Evolutionary conservation across 2,113 vertebrate genomes (phyloP).

Genomic region (Cyrtonyx montezumae): DNA sequence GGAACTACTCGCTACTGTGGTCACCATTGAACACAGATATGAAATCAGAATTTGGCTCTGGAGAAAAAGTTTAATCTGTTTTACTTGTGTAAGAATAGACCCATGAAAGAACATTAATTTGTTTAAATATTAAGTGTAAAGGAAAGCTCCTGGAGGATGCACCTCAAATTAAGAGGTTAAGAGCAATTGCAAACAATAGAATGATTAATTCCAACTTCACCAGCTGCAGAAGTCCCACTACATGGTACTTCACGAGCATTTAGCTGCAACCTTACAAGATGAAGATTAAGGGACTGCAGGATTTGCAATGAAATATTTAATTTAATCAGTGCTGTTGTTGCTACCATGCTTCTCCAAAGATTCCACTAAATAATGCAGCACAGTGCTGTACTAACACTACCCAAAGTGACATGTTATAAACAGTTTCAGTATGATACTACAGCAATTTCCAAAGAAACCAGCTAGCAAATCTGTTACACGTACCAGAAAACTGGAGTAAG

Average conservation of each 20-base stretch:
- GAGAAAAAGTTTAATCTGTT: neutral
- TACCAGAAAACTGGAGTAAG: neutral
- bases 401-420: neutral
- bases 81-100: neutral
- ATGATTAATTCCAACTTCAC: neutral
- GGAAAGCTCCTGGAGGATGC: neutral
- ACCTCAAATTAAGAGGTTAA: neutral
- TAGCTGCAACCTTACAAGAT: neutral
- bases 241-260: neutral
- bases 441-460: neutral
- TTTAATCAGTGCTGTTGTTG: neutral
- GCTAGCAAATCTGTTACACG: neutral
- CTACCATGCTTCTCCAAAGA: neutral
- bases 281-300: neutral
- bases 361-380: slow-evolving; percentile 41
- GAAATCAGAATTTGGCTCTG: neutral
- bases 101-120: neutral
- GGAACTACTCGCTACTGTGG: neutral
- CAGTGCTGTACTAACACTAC: neutral
- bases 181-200: neutral
- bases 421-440: neutral
- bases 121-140: neutral
- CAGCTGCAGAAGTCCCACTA: neutral
- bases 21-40: neutral
- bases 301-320: slow-evolving; percentile 27